Percentiles rank a stretch among this genome's conserved stretches.
These are phyloP conservation scores for Poliocrania exsul DNA, from an alignment of 2,797 vertebrate genomes.

Conservation along the genomic window DNA sequence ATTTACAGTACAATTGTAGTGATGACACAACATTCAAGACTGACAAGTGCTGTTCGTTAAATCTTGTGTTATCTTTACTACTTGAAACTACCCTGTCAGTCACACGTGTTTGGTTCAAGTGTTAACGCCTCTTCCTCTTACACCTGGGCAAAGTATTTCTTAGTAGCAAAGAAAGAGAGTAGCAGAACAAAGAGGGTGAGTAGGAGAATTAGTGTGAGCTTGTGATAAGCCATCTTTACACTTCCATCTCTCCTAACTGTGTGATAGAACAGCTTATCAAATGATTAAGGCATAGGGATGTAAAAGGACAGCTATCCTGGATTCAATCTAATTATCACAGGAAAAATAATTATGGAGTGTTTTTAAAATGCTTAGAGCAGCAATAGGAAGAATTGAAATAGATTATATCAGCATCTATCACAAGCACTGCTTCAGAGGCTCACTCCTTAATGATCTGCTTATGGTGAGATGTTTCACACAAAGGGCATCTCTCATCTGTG, in stretches of 20 bases:
- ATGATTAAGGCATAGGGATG: conserved; percentile 16
- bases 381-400: neutral
- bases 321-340: conserved; percentile 24
- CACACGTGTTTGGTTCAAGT: neutral
- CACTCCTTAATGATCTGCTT: neutral
- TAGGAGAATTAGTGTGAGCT: conserved; percentile 28
- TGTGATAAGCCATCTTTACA: conserved; percentile 39
- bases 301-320: neutral
- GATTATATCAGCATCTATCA: neutral
- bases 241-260: conserved; percentile 22
- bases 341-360: conserved; percentile 29
- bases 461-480: neutral
- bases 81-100: neutral
- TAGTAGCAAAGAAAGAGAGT: neutral
- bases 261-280: conserved; percentile 38
- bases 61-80: neutral
- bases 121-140: neutral
- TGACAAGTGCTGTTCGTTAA: neutral
- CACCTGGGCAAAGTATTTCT: neutral
- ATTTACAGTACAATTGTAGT: neutral
- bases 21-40: neutral
- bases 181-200: conserved; percentile 1
- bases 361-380: conserved; percentile 43
- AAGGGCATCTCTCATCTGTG: neutral
- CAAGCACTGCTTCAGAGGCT: neutral